A percentile compares a stretch with the other conserved stretches of the same genome.
Conservation (phyloP, 2,888 invertebrate species). For the Lydus trimaculatus region DNA sequence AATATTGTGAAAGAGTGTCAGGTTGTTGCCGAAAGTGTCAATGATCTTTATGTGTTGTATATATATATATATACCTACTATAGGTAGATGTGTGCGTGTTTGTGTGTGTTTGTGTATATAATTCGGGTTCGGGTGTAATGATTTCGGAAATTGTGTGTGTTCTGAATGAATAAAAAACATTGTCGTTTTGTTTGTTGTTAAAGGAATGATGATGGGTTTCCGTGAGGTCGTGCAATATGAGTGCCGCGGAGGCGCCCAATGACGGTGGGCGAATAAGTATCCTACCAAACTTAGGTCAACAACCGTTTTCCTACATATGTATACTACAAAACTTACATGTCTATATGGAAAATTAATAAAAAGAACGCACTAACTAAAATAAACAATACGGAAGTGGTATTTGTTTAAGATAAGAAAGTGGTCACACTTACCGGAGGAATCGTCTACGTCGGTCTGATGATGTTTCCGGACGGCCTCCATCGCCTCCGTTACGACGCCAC, state of each 20-base stretch:
- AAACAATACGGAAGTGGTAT: constrained; percentile 43
- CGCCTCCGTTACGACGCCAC: constrained; percentile 59
- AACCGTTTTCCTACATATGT: constrained; percentile 41
- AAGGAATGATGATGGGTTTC: constrained; percentile 26
- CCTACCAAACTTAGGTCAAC: constrained; percentile 50
- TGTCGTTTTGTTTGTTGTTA: constrained; percentile 4
- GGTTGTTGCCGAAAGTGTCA: constrained; percentile 49
- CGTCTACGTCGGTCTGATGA: constrained; percentile 60
- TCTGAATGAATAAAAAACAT: constrained; percentile 47
- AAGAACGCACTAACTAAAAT: not conserved
- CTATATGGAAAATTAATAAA: not conserved
- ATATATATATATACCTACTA: not conserved
- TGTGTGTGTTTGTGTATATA: not conserved
- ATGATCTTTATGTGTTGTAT: constrained; percentile 49
- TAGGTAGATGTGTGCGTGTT: not conserved
- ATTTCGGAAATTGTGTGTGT: constrained; percentile 53
- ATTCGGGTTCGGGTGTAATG: constrained; percentile 34
- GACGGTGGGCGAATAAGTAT: constrained; percentile 49
- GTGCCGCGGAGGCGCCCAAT: constrained; percentile 44
- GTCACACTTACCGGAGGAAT: constrained; percentile 56
- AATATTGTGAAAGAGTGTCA: constrained; percentile 17
- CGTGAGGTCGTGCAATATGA: constrained; percentile 41
- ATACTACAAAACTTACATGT: constrained; percentile 32
- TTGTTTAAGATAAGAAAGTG: constrained; percentile 16
- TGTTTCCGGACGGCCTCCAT: constrained; percentile 60